phyloP scores from a whole-genome alignment of 2,113 vertebrate species.

The Mirounga angustirostris region DNA sequence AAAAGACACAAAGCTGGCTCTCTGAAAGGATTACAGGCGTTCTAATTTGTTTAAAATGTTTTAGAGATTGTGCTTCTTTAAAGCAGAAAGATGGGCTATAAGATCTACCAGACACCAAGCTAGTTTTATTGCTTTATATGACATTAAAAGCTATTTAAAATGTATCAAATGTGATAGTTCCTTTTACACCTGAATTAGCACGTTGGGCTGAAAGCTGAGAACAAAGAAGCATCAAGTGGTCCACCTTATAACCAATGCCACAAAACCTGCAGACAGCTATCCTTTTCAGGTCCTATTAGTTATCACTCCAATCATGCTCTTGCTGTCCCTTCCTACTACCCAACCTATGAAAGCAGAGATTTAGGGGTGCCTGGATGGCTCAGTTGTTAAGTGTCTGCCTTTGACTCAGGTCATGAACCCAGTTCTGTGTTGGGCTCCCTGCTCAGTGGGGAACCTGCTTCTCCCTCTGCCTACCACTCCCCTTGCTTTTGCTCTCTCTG shows the following conservation, averaged over 20 bases:
- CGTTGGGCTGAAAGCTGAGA: neutral
- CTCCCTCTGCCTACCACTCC: too few relatives aligned
- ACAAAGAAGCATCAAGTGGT: neutral
- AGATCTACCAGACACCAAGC: neutral
- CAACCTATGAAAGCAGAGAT: neutral
- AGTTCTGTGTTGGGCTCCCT: too few relatives aligned
- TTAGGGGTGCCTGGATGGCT: neutral
- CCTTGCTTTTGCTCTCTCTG: too few relatives aligned
- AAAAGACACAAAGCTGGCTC: neutral
- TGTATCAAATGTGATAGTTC: neutral
- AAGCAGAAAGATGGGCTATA: neutral
- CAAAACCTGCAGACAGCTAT: neutral
- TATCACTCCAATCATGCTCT: neutral
- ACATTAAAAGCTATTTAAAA: neutral
- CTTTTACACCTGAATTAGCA: neutral
- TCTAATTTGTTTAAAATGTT: neutral
- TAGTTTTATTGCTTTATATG: neutral
- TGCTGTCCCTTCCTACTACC: neutral
- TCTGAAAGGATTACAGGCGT: neutral
- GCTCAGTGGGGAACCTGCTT: too few relatives aligned
- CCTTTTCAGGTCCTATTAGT: neutral
- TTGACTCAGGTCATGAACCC: neutral
- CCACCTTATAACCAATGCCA: neutral
- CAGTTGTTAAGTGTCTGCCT: neutral
- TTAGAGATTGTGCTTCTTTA: neutral